Evolutionary conservation across 2,888 invertebrate genomes (phyloP), one percentile per base, ranked within the genome.

Genomic region (Neocrepidodera transversa): DNA sequence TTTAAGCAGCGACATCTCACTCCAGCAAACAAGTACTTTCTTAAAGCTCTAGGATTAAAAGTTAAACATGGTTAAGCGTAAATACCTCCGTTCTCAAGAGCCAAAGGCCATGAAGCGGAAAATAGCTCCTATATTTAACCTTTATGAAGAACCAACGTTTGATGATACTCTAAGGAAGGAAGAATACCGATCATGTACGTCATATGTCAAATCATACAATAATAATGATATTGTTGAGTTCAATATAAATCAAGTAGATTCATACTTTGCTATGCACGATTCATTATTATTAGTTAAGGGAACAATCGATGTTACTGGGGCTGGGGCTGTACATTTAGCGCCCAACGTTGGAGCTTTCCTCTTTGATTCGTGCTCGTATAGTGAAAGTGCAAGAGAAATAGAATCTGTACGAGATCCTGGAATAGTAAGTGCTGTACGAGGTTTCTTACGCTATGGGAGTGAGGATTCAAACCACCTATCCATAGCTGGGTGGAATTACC

Each of bases 161-260:
- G 65, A 63, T 57, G 61, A 61, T 5, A 45, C 47, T 38, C 38
- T 66, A 28, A 16, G 26, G 10, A 36, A 51, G 45, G 50, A 49
- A 17, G 62, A n/a, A n/a, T n/a, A n/a, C n/a, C n/a, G n/a, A 57
- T 13, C 48, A 67, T 10, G 66, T 67, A 7, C 73, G 71, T 52
- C 73, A 71, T 58, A 68, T 74, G 62, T 56, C 1, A 61, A 73
- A 72, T 67, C 61, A 8, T 66, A 64, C 48, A 32, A 62, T 11
- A 54, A 62, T 18, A 64, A 36, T 45, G 68, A 68, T 58, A 54
- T 47, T 14, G 55, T 68, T 4, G 61, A 64, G 35, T 63, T 68
- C 30, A 50, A n/a, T 2, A 63, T 68, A 11, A 63, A 68, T 47
- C 62, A 66, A 42, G 51, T 35, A 11, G 62, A 67, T 38, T 14